A percentile compares a stretch with the other conserved stretches of the same genome.
Conservation (phyloP, 2,113 vertebrate species). For the Chloebia gouldiae region DNA sequence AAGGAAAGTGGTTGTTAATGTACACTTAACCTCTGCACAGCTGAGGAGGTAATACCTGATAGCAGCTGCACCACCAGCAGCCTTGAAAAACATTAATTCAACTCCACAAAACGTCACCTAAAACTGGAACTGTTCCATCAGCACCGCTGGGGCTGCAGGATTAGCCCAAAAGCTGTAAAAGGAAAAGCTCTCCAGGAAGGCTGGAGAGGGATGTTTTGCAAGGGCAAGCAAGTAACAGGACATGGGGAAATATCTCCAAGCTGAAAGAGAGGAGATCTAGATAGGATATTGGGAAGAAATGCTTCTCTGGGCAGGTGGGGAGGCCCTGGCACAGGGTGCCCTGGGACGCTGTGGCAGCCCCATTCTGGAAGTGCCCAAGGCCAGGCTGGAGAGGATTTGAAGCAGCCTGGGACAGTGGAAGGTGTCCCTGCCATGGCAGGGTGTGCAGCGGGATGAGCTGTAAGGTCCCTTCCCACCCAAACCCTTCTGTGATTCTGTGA, state of each 20-base stretch:
- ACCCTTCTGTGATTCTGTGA: not conserved
- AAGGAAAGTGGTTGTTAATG: not conserved
- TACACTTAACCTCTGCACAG: not conserved
- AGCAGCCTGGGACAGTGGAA: rapidly evolving
- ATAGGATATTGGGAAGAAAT: not conserved
- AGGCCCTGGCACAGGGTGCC: not conserved
- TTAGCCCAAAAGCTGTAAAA: not conserved
- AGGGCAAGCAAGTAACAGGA: not conserved
- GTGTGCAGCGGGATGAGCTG: not conserved
- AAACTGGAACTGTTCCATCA: not conserved
- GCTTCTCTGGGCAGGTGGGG: not conserved
- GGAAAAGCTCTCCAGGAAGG: not conserved
- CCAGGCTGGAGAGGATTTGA: not conserved
- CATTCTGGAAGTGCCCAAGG: not conserved
- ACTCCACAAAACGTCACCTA: not conserved
- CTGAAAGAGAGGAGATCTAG: not conserved
- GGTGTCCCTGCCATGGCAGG: not conserved
- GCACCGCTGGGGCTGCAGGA: not conserved
- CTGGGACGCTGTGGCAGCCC: not conserved
- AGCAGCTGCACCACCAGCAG: not conserved
- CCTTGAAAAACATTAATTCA: not conserved
- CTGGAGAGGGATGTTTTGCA: not conserved
- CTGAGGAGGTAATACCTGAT: not conserved
- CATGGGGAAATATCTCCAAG: not conserved
- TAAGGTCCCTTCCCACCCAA: not conserved